Evolutionary conservation across 2,113 vertebrate species (phyloP).

Genomic region (Gobio gobio): DNA sequence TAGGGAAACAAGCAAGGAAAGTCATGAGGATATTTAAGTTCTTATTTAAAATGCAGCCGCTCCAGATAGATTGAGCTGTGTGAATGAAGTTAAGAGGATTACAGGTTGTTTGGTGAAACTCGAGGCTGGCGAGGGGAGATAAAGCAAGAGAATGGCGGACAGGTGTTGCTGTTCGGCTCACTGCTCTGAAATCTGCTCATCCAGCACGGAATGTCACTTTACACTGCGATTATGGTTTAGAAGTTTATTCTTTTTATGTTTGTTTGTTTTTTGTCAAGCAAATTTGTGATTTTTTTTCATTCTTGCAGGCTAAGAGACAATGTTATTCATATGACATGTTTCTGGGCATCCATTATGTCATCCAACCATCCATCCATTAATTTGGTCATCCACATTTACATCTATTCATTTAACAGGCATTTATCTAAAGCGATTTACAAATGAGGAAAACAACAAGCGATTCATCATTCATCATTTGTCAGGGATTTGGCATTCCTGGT

Average conservation of each 20-base stretch:
- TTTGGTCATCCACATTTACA: too few species aligned
- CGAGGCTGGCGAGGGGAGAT: conserved; percentile 41
- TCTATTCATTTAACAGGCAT: too few species aligned
- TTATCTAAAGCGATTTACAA: too few species aligned
- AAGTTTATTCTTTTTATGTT: background rate
- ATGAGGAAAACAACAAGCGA: too few species aligned
- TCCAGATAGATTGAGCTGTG: conserved; percentile 14
- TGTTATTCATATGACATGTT: background rate
- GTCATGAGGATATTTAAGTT: conserved; percentile 8
- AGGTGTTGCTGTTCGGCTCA: conserved; percentile 40
- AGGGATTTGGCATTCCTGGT: too few species aligned
- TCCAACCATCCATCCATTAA: too few species aligned
- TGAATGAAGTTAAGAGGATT: conserved; percentile 57
- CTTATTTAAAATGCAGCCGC: conserved; percentile 29
- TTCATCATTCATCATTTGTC: too few species aligned
- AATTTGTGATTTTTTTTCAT: background rate
- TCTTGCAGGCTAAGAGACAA: background rate
- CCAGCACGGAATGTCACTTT: conserved; percentile 10
- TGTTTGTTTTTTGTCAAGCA: background rate
- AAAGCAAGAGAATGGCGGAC: conserved; percentile 26
- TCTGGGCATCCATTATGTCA: background rate
- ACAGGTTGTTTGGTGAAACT: conserved; percentile 43
- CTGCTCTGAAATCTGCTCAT: conserved; percentile 22
- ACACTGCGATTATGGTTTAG: background rate
- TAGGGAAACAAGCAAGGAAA: conserved; percentile 2